Base-by-base conservation (phyloP, 1,140 invertebrate species). In the Lordiphosa stackelbergi region DNA sequence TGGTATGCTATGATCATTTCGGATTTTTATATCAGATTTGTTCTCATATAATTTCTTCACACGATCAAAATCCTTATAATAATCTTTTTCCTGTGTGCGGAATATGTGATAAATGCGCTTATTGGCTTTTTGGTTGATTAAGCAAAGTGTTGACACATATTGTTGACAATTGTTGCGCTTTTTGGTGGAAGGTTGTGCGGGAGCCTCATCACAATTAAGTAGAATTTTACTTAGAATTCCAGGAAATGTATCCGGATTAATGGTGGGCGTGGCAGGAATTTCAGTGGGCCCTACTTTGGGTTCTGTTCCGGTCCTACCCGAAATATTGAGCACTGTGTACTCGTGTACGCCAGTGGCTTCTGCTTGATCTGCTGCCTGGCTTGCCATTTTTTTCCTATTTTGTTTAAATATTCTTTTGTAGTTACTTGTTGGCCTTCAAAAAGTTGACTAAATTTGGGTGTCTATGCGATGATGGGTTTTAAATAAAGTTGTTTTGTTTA, bases 71-170 rank as follows among this genome's bases (percentile, higher is more conserved):
- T 65, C 55, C 5, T 24, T 19, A 6, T 41, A 0, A 0, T 6
- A 0, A 22, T 49, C 7, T 3, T 53, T 5, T n/a, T 41, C 46
- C 0, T 5, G 43, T 5, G 66, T 36, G 9, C 40, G 5, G 9
- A 65, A 69, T n/a, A 60, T 51, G 31, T 69, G 61, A 51, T 54
- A 69, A 5, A 69, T 41, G 5, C 49, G 31, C 9, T 52, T 36
- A 31, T 31, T 31, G 28, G 28, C 7, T 31, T 31, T 31, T 3
- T 31, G 5, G 28, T 31, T 31, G 6, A 1, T 31, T 8, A 31
- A 2, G 6, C 0, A 7, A 31, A 31, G 7, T 8, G 6, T 0
- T 31, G 5, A 6, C 28, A 31, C 2, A 31, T 8, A 31, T 0
- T 31, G 28, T 31, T 8, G 28, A 8, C 0, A 31, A 8, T 31